A percentile compares a stretch with the other conserved stretches of the same genome.
Evolutionary conservation across 2,797 vertebrate species (phyloP).

Genomic region (Telmatherina bonti): DNA sequence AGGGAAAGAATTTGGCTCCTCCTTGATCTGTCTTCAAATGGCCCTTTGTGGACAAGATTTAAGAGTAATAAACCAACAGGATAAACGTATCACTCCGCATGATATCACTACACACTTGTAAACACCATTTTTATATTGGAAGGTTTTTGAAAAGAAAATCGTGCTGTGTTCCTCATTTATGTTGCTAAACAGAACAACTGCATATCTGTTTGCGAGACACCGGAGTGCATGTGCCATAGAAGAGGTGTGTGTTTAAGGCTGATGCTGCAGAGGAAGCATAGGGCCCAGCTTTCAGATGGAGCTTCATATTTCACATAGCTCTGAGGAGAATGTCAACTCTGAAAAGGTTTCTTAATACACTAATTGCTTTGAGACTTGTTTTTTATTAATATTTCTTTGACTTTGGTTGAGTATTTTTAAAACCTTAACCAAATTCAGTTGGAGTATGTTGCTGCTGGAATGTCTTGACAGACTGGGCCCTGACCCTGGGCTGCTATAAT

Average conservation of each 20-base stretch:
- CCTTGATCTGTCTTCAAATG: constrained; percentile 78
- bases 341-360: constrained; percentile 82
- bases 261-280: constrained; percentile 44
- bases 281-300: constrained; percentile 53
- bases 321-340: constrained; percentile 62
- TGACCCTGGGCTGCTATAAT: constrained; percentile 88
- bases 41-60: constrained; percentile 70
- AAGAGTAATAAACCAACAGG: constrained; percentile 74
- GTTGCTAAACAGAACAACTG: constrained; percentile 43
- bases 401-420: constrained; percentile 69
- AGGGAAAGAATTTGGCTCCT: constrained; percentile 71
- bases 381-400: constrained; percentile 82
- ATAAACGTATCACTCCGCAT: constrained; percentile 74
- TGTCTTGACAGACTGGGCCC: constrained; percentile 84
- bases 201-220: constrained; percentile 19
- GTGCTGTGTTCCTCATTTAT: constrained; percentile 35
- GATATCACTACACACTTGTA: constrained; percentile 60
- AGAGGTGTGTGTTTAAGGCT: constrained; percentile 47
- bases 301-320: constrained; percentile 69
- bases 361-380: constrained; percentile 83
- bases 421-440: constrained; percentile 84
- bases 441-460: constrained; percentile 82
- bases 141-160: constrained; percentile 12
- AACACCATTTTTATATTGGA: constrained; percentile 51
- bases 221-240: constrained; percentile 37